phyloP scores from a whole-genome alignment of 2,888 invertebrate genomes.

The Thumatha senex region DNA sequence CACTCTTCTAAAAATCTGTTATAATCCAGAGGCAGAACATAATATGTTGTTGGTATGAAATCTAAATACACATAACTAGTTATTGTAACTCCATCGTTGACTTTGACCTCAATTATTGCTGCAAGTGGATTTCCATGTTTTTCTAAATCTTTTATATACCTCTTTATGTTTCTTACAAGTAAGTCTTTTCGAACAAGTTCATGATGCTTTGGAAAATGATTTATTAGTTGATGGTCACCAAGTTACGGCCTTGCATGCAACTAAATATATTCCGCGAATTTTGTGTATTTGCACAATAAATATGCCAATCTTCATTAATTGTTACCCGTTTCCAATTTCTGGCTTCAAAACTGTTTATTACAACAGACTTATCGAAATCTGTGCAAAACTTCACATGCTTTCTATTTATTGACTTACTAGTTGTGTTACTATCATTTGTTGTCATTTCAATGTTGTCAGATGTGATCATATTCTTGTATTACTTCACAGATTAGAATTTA shows the following conservation, averaged over 20 bases:
- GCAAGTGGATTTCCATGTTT: slow-evolving; percentile 93
- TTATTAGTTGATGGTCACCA: slow-evolving; percentile 96
- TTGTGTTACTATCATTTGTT: not conserved
- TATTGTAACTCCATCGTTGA: slow-evolving; percentile 85
- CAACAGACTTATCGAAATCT: slow-evolving; percentile 97
- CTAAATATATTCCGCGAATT: slow-evolving; percentile 96
- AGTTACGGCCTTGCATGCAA: slow-evolving; percentile 95
- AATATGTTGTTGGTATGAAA: slow-evolving; percentile 96
- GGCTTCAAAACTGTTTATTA: slow-evolving; percentile 95
- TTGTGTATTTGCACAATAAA: slow-evolving; percentile 97
- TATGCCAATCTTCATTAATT: slow-evolving; percentile 97
- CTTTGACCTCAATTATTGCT: slow-evolving; percentile 84
- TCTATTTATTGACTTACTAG: not conserved
- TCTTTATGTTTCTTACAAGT: slow-evolving; percentile 96
- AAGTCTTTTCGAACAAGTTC: slow-evolving; percentile 97
- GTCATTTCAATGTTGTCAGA: not conserved
- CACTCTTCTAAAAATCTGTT: slow-evolving; percentile 98
- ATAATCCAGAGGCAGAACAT: slow-evolving; percentile 97
- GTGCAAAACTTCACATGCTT: slow-evolving; percentile 81
- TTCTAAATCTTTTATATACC: slow-evolving; percentile 95
- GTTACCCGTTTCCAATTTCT: slow-evolving; percentile 94
- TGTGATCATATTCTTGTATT: not conserved
- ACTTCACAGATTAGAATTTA: too few relatives aligned
- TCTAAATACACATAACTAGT: slow-evolving; percentile 92
- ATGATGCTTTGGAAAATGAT: slow-evolving; percentile 98